Evolutionary conservation across 1,140 invertebrate genomes (phyloP), one percentile per base, ranked within the genome.

Genomic region (Drosophila ambigua): DNA sequence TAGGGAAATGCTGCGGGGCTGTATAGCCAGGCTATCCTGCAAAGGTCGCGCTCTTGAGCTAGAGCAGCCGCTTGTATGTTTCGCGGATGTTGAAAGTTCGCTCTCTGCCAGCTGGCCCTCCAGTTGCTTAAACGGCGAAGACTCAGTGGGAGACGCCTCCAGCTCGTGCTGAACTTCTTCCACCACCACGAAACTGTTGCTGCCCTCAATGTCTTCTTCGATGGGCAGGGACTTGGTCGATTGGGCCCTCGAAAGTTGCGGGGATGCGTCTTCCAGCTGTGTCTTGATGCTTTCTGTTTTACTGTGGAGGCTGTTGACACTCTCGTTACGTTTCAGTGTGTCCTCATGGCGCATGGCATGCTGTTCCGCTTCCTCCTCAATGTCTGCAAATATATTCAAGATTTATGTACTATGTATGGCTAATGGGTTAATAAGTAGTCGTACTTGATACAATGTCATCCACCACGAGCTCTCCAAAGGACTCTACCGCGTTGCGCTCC

Each of bases 221-320:
- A 91, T 91, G 13, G 75, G 68, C 28, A 91, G 16, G 0, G 90
- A 91, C 49, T 91, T 91, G 0, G 64, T 69, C 0, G 90, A 91
- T 44, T 91, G 90, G 0, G 90, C 75, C 1, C 90, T 72, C 7
- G 90, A 91, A 0, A 91, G 50, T 39, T 87, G 67, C 13, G 90
- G 90, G 0, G 90, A 81, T 3, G 72, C 67, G 39, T 90, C 90
- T 31, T 90, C 90, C 35, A 91, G 24, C 31, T 88, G 85, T 5
- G 90, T 91, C 53, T 79, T 81, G 11, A 91, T 91, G 60, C 90
- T 91, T 46, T 91, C 90, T 11, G 77, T 84, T 65, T 90, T 90
- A 44, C 90, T 91, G 31, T 91, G 85, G 4, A 89, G 45, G 35
- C 84, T 91, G 9, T 64, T 90, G 0, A 81, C 43, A 52, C 90